Percentiles rank a stretch among this genome's conserved stretches.
phyloP scores from a whole-genome alignment of 2,113 vertebrate species.

The Syrrhaptes paradoxus region DNA sequence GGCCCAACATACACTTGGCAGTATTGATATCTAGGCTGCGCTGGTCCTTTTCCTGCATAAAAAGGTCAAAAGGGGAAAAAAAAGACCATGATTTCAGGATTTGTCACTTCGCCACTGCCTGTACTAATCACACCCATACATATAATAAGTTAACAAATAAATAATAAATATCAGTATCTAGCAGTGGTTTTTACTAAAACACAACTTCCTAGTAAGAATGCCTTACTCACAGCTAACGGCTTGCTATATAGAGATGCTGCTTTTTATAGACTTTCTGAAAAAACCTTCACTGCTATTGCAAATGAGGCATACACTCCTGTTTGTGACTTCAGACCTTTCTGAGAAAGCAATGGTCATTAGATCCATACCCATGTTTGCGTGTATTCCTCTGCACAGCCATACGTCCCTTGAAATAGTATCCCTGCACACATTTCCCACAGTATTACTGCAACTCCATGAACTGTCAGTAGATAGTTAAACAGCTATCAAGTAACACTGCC shows the following conservation, averaged over 20 bases:
- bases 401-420: rapidly evolving
- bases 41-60: conserved; percentile 95
- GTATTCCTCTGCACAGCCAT: not conserved
- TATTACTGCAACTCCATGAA: not conserved
- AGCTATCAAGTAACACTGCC: not conserved
- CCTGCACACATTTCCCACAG: rapidly evolving
- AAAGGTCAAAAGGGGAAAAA: not conserved
- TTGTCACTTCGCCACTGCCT: not conserved
- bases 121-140: not conserved
- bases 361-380: not conserved
- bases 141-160: not conserved
- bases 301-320: not conserved
- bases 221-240: not conserved
- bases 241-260: not conserved
- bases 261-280: not conserved
- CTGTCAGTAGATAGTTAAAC: not conserved
- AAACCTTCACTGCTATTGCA: rapidly evolving
- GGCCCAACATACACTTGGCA: conserved; percentile 98
- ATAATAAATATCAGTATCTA: not conserved
- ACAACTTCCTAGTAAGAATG: not conserved
- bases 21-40: conserved; percentile 99
- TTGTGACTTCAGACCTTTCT: not conserved
- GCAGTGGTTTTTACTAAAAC: not conserved
- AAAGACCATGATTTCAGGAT: not conserved
- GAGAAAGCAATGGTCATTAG: not conserved